These are phyloP conservation scores for Eulithis testata DNA, from an alignment of 2,888 invertebrate species.

Conservation along the genomic window DNA sequence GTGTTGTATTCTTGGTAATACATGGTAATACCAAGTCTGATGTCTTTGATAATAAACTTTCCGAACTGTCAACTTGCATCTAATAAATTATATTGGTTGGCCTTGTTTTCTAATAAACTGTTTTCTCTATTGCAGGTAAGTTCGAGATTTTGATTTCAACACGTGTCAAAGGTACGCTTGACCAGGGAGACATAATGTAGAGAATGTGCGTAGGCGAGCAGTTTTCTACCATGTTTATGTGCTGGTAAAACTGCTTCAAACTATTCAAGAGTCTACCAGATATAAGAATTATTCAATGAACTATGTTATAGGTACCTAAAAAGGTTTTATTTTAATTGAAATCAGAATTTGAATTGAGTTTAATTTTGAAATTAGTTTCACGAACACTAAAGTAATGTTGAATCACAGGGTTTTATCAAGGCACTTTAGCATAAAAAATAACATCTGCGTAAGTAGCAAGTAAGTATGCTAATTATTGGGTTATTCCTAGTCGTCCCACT, in stretches of 20 bases:
- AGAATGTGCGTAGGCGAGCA: conserved; percentile 60
- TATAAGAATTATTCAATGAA: conserved; percentile 15
- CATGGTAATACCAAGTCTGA: too few species aligned
- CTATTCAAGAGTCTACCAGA: conserved; percentile 12
- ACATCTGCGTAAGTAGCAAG: too few species aligned
- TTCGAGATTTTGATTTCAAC: conserved; percentile 36
- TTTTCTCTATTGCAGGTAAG: conserved; percentile 59
- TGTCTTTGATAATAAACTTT: too few species aligned
- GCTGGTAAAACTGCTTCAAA: conserved; percentile 25
- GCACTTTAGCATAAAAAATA: too few species aligned
- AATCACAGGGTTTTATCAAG: too few species aligned
- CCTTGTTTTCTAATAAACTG: conserved; percentile 20
- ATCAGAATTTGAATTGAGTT: neutral
- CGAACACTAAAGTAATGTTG: too few species aligned
- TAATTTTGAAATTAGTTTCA: neutral
- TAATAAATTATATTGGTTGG: too few species aligned
- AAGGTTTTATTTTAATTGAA: conserved; percentile 18
- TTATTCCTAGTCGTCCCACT: too few species aligned
- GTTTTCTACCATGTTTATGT: conserved; percentile 40
- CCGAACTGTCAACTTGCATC: neutral
- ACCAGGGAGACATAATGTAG: conserved; percentile 34
- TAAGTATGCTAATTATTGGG: too few species aligned
- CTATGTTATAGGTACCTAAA: conserved; percentile 1
- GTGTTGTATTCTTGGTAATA: too few species aligned
- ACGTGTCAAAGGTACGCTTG: conserved; percentile 53